Evolutionary conservation across 2,888 invertebrate genomes (phyloP), one percentile per base, ranked within the genome.

Genomic region (Diabrotica balteata): DNA sequence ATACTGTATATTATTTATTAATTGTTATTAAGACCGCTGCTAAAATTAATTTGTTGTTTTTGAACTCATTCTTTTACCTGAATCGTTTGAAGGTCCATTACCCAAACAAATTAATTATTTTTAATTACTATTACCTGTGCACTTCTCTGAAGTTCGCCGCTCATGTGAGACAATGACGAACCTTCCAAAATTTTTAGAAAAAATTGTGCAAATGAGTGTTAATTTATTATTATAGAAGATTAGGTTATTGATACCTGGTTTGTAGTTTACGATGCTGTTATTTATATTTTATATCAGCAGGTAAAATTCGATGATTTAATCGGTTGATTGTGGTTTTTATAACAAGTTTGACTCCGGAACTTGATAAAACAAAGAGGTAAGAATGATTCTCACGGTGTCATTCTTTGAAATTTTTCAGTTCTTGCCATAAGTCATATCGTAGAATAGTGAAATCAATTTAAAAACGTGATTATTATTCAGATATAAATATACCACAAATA

Each of bases 151-250:
- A 57, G 44, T 57, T 17, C 10, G 44, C 55, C 55, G 55, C 44
- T 17, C 55, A 45, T 17, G 55, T 57, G 45, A 9, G 9, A 55
- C 32, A 55, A 55, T 55, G 43, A 43, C 55, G 43, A 55, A 42
- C 55, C 42, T 32, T 55, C 43, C 8, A 22, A 54, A 54, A 54
- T 54, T 60, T 52, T 9, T 2, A 17, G 60, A 60, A 52, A 60
- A 51, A 60, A 60, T 60, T 60, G 9, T 44, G 60, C 52, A 60
- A 60, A 60, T 60, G 45, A 60, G 51, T 8, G 8, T 55, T 55
- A 11, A 32, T 32, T 32, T 32, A 32, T 32, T 32, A 32, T 32
- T 32, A 32, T 32, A 5, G 32, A 32, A 32, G 32, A 32, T 32
- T 32, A 32, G 51, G 60, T 60, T 60, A 60, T 60, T 45, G 52